These are phyloP conservation scores for Oxycera nigricornis DNA, from an alignment of 2,888 invertebrate genomes.

Conservation along the genomic window DNA sequence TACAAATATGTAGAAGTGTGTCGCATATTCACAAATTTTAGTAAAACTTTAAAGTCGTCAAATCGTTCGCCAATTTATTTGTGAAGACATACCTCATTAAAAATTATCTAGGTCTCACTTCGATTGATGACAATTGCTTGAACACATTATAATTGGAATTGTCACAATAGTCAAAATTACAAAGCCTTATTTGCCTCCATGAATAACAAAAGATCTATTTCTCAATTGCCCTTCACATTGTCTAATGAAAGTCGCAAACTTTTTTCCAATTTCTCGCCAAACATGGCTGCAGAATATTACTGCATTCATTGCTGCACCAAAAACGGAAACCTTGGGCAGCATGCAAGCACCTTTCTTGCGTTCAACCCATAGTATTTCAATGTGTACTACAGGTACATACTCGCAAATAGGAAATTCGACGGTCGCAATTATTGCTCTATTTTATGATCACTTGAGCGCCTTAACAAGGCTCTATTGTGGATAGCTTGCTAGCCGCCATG, in stretches of 20 bases:
- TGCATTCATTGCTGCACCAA: not conserved
- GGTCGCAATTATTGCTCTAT: constrained; percentile 35
- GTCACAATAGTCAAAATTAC: too few species aligned
- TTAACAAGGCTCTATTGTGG: constrained; percentile 30
- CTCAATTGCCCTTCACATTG: not conserved
- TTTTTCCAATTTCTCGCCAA: constrained; percentile 5
- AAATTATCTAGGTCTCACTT: too few species aligned
- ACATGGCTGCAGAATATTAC: constrained; percentile 8
- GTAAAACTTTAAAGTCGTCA: too few species aligned
- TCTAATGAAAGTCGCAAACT: not conserved
- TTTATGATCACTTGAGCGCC: constrained; percentile 35
- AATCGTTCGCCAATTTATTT: too few species aligned
- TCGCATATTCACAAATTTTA: too few species aligned
- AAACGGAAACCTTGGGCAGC: not conserved
- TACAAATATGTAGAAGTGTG: too few species aligned
- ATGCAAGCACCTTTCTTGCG: not conserved
- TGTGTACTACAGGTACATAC: not conserved
- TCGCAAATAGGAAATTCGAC: not conserved
- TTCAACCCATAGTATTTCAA: too few species aligned
- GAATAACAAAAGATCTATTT: not conserved
- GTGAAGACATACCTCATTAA: too few species aligned
- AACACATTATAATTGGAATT: too few species aligned
- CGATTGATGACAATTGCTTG: too few species aligned
- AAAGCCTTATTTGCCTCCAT: too few species aligned
- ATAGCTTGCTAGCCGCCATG: not conserved